Evolutionary conservation across 2,888 invertebrate genomes (phyloP), one percentile per base, ranked within the genome.

Genomic region (Tanaodytes sp.): DNA sequence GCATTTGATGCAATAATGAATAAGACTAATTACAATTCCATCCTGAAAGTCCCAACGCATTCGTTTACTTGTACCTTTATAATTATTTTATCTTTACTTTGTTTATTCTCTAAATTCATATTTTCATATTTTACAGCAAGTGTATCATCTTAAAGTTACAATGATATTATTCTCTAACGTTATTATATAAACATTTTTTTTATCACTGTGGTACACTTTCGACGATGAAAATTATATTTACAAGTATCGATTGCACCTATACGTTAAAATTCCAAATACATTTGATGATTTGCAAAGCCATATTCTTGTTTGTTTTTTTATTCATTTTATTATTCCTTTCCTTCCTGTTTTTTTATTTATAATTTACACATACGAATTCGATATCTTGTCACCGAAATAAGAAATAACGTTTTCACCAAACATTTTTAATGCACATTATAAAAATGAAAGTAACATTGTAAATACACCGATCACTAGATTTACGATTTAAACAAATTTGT

Each of bases 201-300:
- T 63, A 69, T 58, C 63, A 69, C 63, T 63, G 58, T 19, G 58
- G 68, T 62, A 69, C 68, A 69, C 42, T 45, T 9, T 64, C 65
- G 61, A 62, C 62, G 57, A 40, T 62, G 52, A 62, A 65, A n/a
- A 46, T 71, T 37, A 71, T 71, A 66, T 71, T 71, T 71, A 71
- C 70, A 71, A 49, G 46, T 55, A 66, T 71, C 70, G 65, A 71
- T 71, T 71, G 70, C 70, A 71, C 70, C 64, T 61, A 49, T 58
- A 49, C 45, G 59, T 54, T 59, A 45, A 63, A 59, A 59, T 39
- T 63, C 36, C 46, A 58, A 42, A 63, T 36, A 57, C 20, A 42
- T 40, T 55, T 42, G 27, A 63, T 63, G 16, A 42, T 52, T 39
- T 16, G 15, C 40, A 58, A 58, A 68, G 36, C 16, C 12, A 12